A percentile compares a stretch with the other conserved stretches of the same genome.
These are phyloP conservation scores for Stratiolaelaps scimitus DNA, from an alignment of 1,140 invertebrate genomes.

Conservation along the genomic window DNA sequence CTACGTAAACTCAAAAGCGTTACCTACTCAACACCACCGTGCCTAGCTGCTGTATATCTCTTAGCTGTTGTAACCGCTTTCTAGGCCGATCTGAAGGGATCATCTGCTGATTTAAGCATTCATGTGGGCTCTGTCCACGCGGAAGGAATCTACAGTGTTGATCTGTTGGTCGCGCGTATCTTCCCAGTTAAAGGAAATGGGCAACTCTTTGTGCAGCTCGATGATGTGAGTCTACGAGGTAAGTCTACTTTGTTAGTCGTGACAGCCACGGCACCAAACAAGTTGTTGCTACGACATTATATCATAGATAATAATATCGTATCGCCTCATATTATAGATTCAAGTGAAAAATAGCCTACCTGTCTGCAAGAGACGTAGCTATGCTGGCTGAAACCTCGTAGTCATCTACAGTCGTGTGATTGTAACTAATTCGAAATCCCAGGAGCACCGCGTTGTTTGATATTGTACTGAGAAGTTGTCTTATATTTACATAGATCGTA, in stretches of 20 bases:
- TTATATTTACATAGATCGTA: no score
- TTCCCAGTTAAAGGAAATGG: neutral
- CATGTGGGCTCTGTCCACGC: neutral
- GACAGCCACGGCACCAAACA: no score
- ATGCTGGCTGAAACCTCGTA: no score
- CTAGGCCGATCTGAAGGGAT: neutral
- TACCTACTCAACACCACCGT: neutral
- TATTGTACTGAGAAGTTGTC: no score
- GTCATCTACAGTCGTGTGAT: no score
- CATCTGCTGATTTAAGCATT: neutral
- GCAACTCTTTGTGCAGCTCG: neutral
- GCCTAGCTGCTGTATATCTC: neutral
- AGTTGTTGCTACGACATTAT: neutral
- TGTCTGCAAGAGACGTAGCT: no score
- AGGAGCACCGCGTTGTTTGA: no score
- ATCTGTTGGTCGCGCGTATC: neutral
- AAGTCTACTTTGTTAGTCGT: neutral
- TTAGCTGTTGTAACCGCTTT: neutral
- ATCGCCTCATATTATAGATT: neutral
- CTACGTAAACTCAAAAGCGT: no score
- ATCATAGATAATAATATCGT: neutral
- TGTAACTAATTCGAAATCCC: no score
- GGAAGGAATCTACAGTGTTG: neutral
- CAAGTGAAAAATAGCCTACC: conserved; percentile 1
- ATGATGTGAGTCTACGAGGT: conserved; percentile 2